Evolutionary conservation across 2,113 vertebrate genomes (phyloP).

Genomic region (Vicugna pacos): DNA sequence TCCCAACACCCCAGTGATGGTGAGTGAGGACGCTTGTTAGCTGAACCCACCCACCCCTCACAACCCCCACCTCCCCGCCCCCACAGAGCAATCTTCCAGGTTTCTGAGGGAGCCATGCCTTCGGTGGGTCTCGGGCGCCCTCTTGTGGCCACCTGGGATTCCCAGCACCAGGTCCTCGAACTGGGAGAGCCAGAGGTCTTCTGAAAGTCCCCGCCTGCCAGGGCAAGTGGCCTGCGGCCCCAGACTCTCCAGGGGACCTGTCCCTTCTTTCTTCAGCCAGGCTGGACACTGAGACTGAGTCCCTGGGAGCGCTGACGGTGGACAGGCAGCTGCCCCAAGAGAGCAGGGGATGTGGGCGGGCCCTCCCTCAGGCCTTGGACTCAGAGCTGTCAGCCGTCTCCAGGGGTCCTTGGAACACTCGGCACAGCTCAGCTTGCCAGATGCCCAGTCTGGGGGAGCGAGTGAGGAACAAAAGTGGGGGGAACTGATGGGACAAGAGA

Average conservation of each 20-base stretch:
- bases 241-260: rapidly evolving
- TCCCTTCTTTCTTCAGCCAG: neutral
- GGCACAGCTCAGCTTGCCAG: too few relatives aligned
- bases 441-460: neutral
- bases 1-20: neutral
- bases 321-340: neutral
- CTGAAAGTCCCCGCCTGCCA: rapidly evolving
- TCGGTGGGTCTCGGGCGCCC: conserved; percentile 81
- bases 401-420: neutral
- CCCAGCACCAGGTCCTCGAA: neutral
- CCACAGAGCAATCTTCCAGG: rapidly evolving
- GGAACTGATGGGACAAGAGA: rapidly evolving
- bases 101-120: rapidly evolving
- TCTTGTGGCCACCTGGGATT: conserved; percentile 78
- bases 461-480: neutral
- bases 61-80: too few relatives aligned
- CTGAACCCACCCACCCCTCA: rapidly evolving
- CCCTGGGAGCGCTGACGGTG: rapidly evolving
- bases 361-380: neutral
- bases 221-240: neutral
- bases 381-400: neutral
- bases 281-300: neutral
- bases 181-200: rapidly evolving
- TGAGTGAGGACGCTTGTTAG: rapidly evolving
- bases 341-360: rapidly evolving